A percentile compares a stretch with the other conserved stretches of the same genome.
phyloP scores from a whole-genome alignment of 2,113 vertebrate genomes.

The Pipa parva region DNA sequence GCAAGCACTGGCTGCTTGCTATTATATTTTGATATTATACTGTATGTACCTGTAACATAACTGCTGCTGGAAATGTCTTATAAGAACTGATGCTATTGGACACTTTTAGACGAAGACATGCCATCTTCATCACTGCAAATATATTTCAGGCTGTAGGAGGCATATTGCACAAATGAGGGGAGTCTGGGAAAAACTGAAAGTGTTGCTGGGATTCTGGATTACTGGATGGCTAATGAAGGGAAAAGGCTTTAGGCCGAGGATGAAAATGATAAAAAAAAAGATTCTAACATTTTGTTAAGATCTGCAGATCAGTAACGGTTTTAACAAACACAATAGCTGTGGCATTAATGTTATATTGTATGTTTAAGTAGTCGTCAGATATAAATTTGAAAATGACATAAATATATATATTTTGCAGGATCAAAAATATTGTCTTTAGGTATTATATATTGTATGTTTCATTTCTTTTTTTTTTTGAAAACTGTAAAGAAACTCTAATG shows the following conservation, averaged over 20 bases:
- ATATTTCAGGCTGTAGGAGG: constrained; percentile 27
- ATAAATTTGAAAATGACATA: constrained; percentile 50
- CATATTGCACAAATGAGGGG: constrained; percentile 36
- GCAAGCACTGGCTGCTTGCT: constrained; percentile 76
- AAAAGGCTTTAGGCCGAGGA: constrained; percentile 55
- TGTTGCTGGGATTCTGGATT: too few relatives aligned
- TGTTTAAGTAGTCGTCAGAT: constrained; percentile 59
- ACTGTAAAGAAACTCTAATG: constrained; percentile 19
- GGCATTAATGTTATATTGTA: constrained; percentile 56
- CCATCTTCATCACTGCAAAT: constrained; percentile 25
- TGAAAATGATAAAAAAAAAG: constrained; percentile 43
- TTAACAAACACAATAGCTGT: constrained; percentile 51
- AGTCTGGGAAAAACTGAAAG: constrained; percentile 26
- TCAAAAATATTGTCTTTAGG: constrained; percentile 59
- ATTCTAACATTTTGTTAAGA: constrained; percentile 47
- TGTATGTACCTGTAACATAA: constrained; percentile 65
- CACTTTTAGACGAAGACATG: not conserved
- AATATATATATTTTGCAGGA: constrained; percentile 59
- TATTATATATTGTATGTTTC: constrained; percentile 60
- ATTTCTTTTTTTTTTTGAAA: constrained; percentile 43
- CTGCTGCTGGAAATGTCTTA: constrained; percentile 69
- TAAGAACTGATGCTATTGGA: constrained; percentile 50
- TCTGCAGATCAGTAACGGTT: constrained; percentile 42
- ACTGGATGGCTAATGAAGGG: constrained; percentile 16
- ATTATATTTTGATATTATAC: constrained; percentile 58